Percentiles rank a stretch among this genome's conserved stretches.
Conservation (phyloP, 2,888 invertebrate genomes). For the Leptopilina myrica region DNA sequence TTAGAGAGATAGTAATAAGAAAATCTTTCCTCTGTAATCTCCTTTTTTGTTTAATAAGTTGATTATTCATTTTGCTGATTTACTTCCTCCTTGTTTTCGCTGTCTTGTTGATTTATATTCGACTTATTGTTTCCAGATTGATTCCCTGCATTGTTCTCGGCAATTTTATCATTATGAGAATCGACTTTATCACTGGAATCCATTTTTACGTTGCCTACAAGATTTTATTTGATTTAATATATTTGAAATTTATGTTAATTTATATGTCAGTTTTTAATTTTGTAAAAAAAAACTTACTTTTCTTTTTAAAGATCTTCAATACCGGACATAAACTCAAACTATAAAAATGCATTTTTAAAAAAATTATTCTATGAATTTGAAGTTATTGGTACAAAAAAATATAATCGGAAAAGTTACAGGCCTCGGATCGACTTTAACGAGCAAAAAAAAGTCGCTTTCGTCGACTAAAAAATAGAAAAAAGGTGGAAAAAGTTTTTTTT, state of each 20-base stretch:
- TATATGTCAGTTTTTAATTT: background rate
- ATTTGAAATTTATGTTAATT: background rate
- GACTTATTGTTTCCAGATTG: constrained; percentile 69
- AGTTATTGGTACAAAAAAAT: no score
- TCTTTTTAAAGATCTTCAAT: background rate
- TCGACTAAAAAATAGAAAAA: no score
- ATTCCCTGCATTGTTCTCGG: constrained; percentile 67
- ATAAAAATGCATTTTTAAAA: no score
- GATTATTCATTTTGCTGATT: constrained; percentile 74
- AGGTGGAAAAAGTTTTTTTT: no score
- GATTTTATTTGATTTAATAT: constrained; percentile 43
- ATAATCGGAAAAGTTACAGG: no score
- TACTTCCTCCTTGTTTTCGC: constrained; percentile 74
- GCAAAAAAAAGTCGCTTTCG: no score
- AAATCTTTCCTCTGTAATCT: constrained; percentile 3
- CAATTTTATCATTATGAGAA: constrained; percentile 73
- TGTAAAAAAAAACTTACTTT: background rate
- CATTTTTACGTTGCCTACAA: constrained; percentile 74
- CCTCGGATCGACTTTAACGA: no score
- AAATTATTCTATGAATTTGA: no score
- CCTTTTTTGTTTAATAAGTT: background rate
- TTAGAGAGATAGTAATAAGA: background rate
- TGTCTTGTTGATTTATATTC: constrained; percentile 71
- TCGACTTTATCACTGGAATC: constrained; percentile 73
- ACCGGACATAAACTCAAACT: background rate